A percentile compares a stretch with the other conserved stretches of the same genome.
Evolutionary conservation across 2,797 vertebrate species (phyloP).

Genomic region (Amniataba percoides): DNA sequence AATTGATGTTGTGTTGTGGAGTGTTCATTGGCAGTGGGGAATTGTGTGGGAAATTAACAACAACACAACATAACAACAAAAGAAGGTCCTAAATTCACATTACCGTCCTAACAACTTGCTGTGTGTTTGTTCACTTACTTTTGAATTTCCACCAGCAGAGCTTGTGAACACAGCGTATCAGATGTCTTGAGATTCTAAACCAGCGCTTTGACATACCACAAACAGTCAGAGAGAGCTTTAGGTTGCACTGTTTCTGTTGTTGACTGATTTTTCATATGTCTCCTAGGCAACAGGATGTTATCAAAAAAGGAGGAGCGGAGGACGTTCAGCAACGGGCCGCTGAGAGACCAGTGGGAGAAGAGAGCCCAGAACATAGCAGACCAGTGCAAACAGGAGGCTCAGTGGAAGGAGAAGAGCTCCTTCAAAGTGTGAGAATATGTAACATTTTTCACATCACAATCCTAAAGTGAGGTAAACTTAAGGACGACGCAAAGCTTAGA

Average conservation of each 20-base stretch:
- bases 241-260: background rate
- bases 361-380: conserved; percentile 57
- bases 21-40: background rate
- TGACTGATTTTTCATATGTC: background rate
- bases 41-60: background rate
- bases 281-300: conserved; percentile 62
- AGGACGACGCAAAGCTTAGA: background rate
- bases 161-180: background rate
- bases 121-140: background rate
- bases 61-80: no score
- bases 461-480: background rate
- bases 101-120: background rate
- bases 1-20: background rate
- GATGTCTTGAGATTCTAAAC: background rate
- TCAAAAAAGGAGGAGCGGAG: conserved; percentile 60
- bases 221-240: no score
- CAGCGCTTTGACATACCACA: no score
- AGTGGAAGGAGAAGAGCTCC: conserved; percentile 68
- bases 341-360: conserved; percentile 79
- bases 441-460: background rate
- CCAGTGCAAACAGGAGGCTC: conserved; percentile 64
- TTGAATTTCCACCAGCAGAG: background rate
- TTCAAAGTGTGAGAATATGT: conserved; percentile 64
- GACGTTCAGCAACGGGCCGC: conserved; percentile 52
- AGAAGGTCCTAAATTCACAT: background rate